These are phyloP conservation scores for Labrus mixtus DNA, from an alignment of 2,113 vertebrate species.

Conservation along the genomic window DNA sequence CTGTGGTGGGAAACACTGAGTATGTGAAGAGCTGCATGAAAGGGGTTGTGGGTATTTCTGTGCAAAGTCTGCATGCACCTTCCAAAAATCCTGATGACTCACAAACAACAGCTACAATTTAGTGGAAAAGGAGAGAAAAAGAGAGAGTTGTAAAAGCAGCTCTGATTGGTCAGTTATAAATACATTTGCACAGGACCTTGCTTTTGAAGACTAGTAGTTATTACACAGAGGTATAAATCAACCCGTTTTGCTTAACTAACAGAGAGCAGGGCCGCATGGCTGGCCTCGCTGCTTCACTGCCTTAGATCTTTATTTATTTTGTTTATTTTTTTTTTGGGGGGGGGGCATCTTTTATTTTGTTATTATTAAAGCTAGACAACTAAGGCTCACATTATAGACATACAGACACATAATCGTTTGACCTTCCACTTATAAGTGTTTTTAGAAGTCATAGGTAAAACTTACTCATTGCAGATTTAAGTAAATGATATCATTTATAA, in stretches of 20 bases:
- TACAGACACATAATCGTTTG: too few relatives aligned
- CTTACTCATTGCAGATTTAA: too few relatives aligned
- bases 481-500: too few relatives aligned
- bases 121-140: background rate
- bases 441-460: too few relatives aligned
- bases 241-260: slow-evolving; percentile 71
- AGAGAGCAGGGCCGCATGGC: slow-evolving; percentile 75
- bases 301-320: slow-evolving; percentile 12
- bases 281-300: slow-evolving; percentile 56
- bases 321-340: background rate
- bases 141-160: slow-evolving; percentile 3
- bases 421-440: too few relatives aligned
- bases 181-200: slow-evolving; percentile 29
- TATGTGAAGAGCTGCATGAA: slow-evolving; percentile 70
- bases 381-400: too few relatives aligned
- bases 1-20: slow-evolving; percentile 66
- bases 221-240: slow-evolving; percentile 77
- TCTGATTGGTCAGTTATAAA: slow-evolving; percentile 32
- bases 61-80: slow-evolving; percentile 72
- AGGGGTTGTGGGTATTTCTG: slow-evolving; percentile 71
- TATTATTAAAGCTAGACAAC: too few relatives aligned
- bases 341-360: slow-evolving; percentile 12
- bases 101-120: slow-evolving; percentile 1
- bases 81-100: slow-evolving; percentile 49
- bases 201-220: slow-evolving; percentile 11